A percentile compares a stretch with the other conserved stretches of the same genome.
Conservation (phyloP, 2,113 vertebrate genomes). For the Pantherophis guttatus region DNA sequence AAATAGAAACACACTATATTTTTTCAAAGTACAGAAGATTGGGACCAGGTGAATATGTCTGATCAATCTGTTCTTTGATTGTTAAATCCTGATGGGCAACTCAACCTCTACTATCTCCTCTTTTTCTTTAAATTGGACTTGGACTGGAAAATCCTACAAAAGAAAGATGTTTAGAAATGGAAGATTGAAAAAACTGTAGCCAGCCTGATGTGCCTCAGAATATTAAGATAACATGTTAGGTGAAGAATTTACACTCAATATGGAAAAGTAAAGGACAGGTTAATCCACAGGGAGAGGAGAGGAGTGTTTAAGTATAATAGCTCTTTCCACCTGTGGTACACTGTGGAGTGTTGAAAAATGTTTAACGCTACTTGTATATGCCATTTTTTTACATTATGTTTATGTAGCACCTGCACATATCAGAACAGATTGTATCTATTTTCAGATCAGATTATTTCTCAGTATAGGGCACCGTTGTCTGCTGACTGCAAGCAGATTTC, state of each 20-base stretch:
- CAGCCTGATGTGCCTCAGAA: background rate
- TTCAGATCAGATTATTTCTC: background rate
- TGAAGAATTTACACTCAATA: background rate
- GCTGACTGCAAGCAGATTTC: background rate
- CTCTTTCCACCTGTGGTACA: background rate
- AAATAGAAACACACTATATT: background rate
- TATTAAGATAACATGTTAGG: background rate
- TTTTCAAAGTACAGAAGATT: background rate
- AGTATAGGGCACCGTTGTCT: background rate
- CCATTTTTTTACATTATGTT: background rate
- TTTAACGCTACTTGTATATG: background rate
- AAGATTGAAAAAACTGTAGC: background rate
- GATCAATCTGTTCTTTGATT: background rate
- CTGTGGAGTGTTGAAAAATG: background rate
- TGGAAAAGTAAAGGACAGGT: background rate
- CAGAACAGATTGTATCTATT: background rate
- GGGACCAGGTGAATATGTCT: background rate
- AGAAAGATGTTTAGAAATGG: background rate
- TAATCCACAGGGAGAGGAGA: background rate
- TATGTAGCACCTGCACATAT: background rate
- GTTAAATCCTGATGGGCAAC: background rate
- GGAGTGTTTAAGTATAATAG: background rate
- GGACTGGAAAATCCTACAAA: background rate
- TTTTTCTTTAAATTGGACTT: background rate
- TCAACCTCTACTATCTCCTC: background rate